A percentile compares a stretch with the other conserved stretches of the same genome.
Evolutionary conservation across 1,140 invertebrate species (phyloP).

Genomic region (Elysia chlorotica): DNA sequence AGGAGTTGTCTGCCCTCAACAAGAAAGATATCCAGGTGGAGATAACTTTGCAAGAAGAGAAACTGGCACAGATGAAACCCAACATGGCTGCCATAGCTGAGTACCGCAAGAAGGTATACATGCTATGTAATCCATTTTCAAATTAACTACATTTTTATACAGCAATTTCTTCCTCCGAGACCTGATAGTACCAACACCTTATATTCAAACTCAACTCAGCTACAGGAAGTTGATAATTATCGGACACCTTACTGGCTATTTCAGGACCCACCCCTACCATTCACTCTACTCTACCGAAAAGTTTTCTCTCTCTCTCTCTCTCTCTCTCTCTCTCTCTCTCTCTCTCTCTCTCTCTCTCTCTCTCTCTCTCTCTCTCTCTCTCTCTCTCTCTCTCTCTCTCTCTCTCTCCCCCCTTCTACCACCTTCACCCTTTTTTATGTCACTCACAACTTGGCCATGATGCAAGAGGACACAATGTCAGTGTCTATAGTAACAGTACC

Average conservation of each 20-base stretch:
- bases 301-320: not conserved
- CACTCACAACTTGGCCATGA: no score
- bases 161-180: no score
- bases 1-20: constrained; percentile 72
- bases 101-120: constrained; percentile 68
- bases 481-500: no score
- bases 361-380: not conserved
- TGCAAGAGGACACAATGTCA: no score
- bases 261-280: no score
- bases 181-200: no score
- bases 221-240: no score
- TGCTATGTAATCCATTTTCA: no score
- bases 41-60: constrained; percentile 71
- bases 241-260: no score
- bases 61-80: constrained; percentile 74
- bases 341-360: not conserved
- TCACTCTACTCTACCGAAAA: no score
- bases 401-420: not conserved
- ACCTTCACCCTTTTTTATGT: not conserved
- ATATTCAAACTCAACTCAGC: no score
- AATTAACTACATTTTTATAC: no score
- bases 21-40: constrained; percentile 70
- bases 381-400: not conserved
- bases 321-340: not conserved
- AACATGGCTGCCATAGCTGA: constrained; percentile 82